Base-by-base conservation (phyloP, 2,888 invertebrate genomes). In the Adineta ricciae region DNA sequence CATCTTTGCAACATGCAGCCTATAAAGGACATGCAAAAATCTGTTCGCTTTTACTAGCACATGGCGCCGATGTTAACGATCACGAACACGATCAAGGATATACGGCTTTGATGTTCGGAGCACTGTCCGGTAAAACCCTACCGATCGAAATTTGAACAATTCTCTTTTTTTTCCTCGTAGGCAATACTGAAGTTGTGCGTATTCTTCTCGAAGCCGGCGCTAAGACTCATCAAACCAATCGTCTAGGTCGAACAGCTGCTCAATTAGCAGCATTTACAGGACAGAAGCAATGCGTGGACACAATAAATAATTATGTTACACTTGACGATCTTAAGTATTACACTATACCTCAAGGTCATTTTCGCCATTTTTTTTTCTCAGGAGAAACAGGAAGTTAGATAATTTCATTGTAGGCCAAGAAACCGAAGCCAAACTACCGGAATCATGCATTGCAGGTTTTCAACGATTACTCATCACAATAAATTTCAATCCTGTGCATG, bases 231-330 rank as follows among this genome's bases (percentile, higher is more conserved):
- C 93, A 93, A 9, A 93, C 93, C 0, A 99, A 99, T 90, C 94
- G 94, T 1, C 96, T 99, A 0, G 94, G 94, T 0, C 93, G 97
- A 87, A 97, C 95, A 7, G 95, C 99, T 0, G 93, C 96, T 9
- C 97, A 99, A 91, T 96, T 99, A 95, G 98, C 97, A 49, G 97
- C 96, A 0, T 99, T 99, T 92, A 97, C 97, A 46, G 97, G 93
- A 78, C 89, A 90, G 84, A 96, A 97, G 89, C 93, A 94, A 88
- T 96, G 96, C 88, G 97, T 96, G 1, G 94, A 95, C 7, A 93
- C 95, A 0, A 99, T 99, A 87, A 97, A 97, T 90, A 97, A 96
- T 91, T 98, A 94, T 90, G 93, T 99, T 87, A 94, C 95, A 36
- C 93, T 93, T 88, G 92, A 93, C 87, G 94, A 95, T 88, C 92